A percentile compares a stretch with the other conserved stretches of the same genome.
Evolutionary conservation across 92 coral and sea anemone genomes (phyloP).

Genomic region (Montipora capitata): DNA sequence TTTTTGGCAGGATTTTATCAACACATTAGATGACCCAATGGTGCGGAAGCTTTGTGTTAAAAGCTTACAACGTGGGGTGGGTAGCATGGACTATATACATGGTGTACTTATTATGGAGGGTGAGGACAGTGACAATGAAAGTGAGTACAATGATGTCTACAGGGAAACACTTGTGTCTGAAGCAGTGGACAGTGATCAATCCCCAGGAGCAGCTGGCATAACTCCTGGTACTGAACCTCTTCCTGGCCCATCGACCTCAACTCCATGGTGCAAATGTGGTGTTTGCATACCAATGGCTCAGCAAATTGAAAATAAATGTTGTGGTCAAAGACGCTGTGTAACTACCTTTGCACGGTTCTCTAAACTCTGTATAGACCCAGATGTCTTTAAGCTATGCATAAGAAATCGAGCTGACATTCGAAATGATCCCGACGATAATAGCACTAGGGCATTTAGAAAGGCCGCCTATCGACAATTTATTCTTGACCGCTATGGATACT

Average conservation of each 20-base stretch:
- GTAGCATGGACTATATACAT: constrained; percentile 11
- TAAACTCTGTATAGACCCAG: constrained; percentile 72
- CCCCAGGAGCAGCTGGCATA: not conserved
- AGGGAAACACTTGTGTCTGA: no score
- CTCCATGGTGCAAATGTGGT: constrained; percentile 18
- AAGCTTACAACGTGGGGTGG: not conserved
- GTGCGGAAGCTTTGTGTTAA: not conserved
- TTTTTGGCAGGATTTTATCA: not conserved
- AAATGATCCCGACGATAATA: constrained; percentile 72
- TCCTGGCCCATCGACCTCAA: not conserved
- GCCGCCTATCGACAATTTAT: constrained; percentile 61
- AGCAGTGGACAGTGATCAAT: not conserved
- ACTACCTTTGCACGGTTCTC: constrained; percentile 27
- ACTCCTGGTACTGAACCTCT: not conserved
- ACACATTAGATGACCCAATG: not conserved
- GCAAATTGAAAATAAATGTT: constrained; percentile 46
- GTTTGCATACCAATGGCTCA: not conserved
- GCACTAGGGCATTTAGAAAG: constrained; percentile 63
- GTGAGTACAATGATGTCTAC: not conserved
- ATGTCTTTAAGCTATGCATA: constrained; percentile 61
- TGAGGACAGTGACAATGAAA: not conserved
- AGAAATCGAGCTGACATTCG: constrained; percentile 49
- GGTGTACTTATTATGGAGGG: constrained; percentile 3
- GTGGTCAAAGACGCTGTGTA: constrained; percentile 30
- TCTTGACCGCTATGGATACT: constrained; percentile 39